phyloP scores from a whole-genome alignment of 2,888 invertebrate genomes.

The Scaeva pyrastri region DNA sequence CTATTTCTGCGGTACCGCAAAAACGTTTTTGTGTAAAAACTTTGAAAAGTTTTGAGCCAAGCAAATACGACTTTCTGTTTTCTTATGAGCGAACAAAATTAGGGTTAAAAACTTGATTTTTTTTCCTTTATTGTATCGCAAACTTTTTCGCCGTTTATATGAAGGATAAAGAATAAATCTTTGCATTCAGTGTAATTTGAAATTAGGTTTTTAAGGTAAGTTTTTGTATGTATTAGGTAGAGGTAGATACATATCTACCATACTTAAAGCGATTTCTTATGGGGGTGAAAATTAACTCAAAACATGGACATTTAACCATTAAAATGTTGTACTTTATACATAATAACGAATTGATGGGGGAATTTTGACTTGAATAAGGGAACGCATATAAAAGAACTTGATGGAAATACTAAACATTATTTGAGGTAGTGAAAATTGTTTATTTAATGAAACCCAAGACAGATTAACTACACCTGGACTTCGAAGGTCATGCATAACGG shows the following conservation, averaged over 20 bases:
- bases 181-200: conserved; percentile 1
- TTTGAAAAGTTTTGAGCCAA: conserved; percentile 26
- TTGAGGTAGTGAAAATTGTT: background rate
- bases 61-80: conserved; percentile 8
- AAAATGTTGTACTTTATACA: background rate
- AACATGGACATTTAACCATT: background rate
- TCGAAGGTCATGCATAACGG: too few relatives aligned
- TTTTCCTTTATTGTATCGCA: background rate
- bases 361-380: background rate
- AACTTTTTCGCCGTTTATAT: conserved; percentile 9
- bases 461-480: too few relatives aligned
- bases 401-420: background rate
- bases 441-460: too few relatives aligned
- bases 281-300: conserved; percentile 5
- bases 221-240: too few relatives aligned
- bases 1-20: conserved; percentile 19
- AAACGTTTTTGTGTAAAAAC: conserved; percentile 32
- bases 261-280: background rate
- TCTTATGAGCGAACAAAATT: conserved; percentile 28
- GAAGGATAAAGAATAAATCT: conserved; percentile 20
- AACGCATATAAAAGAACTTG: background rate
- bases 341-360: background rate
- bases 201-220: conserved; percentile 11
- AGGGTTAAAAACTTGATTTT: conserved; percentile 29
- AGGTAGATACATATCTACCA: background rate